Evolutionary conservation across 2,888 invertebrate genomes (phyloP).

Genomic region (Copidosoma aretas): DNA sequence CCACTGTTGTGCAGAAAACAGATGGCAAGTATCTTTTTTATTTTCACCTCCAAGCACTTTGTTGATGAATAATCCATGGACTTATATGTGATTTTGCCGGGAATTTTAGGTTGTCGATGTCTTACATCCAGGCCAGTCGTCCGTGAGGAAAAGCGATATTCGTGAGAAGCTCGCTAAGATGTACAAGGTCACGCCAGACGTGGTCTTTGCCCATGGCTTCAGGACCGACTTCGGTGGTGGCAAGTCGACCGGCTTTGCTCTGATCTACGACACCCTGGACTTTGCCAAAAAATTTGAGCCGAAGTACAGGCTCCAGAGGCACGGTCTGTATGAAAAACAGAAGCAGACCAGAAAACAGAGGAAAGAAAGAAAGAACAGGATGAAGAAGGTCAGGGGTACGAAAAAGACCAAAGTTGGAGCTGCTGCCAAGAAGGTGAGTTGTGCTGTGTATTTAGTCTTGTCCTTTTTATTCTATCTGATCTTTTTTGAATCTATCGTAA

Average conservation of each 20-base stretch:
- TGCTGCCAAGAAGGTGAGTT: slow-evolving; percentile 78
- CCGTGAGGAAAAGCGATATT: slow-evolving; percentile 96
- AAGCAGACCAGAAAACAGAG: slow-evolving; percentile 97
- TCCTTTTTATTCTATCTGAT: too few relatives aligned
- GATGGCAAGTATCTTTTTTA: slow-evolving; percentile 77
- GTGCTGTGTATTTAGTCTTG: background rate
- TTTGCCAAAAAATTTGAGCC: slow-evolving; percentile 99
- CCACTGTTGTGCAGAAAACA: slow-evolving; percentile 97
- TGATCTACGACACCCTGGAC: slow-evolving; percentile 97
- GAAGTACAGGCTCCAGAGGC: slow-evolving; percentile 93
- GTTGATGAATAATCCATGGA: background rate
- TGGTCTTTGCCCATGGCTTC: slow-evolving; percentile 96
- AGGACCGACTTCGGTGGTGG: slow-evolving; percentile 98
- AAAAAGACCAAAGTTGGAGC: slow-evolving; percentile 98
- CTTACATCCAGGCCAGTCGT: slow-evolving; percentile 93
- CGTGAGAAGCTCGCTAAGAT: slow-evolving; percentile 96
- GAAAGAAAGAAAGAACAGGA: slow-evolving; percentile 99
- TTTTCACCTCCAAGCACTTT: background rate
- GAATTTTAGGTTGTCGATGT: slow-evolving; percentile 81
- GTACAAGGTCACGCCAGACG: slow-evolving; percentile 98
- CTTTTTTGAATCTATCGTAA: too few relatives aligned
- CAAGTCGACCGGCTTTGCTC: slow-evolving; percentile 95
- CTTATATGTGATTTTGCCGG: slow-evolving; percentile 41
- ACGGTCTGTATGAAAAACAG: slow-evolving; percentile 92
- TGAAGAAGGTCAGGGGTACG: slow-evolving; percentile 99